These are phyloP conservation scores for Macrobrachium nipponense DNA, from an alignment of 1,140 invertebrate species.

Conservation along the genomic window DNA sequence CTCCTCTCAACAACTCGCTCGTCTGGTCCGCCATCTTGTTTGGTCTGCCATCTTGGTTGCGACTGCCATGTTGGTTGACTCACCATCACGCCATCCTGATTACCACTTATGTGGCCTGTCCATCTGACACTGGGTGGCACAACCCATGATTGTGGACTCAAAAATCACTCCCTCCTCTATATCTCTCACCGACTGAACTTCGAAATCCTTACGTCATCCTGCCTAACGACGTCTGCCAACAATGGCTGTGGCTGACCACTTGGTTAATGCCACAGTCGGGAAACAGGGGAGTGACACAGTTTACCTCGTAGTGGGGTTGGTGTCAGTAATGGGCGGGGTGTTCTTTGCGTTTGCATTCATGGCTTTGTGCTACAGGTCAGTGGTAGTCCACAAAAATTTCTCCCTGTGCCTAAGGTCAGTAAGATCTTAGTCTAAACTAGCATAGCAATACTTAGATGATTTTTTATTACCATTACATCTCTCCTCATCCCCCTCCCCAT, in stretches of 20 bases:
- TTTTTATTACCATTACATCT: conserved; percentile 57
- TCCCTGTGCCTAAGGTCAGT: conserved; percentile 97
- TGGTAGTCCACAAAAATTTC: conserved; percentile 97
- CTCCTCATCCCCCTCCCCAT: conserved; percentile 28
- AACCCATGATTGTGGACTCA: conserved; percentile 58
- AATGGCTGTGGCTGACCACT: conserved; percentile 26
- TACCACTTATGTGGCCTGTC: conserved; percentile 51
- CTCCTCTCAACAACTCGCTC: conserved; percentile 61
- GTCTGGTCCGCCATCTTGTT: conserved; percentile 52
- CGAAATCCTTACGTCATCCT: conserved; percentile 32
- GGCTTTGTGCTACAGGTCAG: conserved; percentile 99
- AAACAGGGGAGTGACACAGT: conserved; percentile 72
- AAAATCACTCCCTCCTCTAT: conserved; percentile 52
- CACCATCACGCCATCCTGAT: conserved; percentile 53
- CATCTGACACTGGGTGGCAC: conserved; percentile 49
- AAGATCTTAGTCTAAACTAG: conserved; percentile 58
- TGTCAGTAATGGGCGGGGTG: conserved; percentile 97
- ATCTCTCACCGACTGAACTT: conserved; percentile 19
- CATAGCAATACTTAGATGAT: conserved; percentile 37
- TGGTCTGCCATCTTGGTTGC: conserved; percentile 53
- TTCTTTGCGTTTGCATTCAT: conserved; percentile 98
- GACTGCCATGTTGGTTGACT: conserved; percentile 43
- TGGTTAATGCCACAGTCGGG: conserved; percentile 47
- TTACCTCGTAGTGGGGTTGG: conserved; percentile 96
- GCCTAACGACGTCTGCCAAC: conserved; percentile 8